Evolutionary conservation across 2,113 vertebrate genomes (phyloP).

Genomic region (Prochilodus magdalenae): DNA sequence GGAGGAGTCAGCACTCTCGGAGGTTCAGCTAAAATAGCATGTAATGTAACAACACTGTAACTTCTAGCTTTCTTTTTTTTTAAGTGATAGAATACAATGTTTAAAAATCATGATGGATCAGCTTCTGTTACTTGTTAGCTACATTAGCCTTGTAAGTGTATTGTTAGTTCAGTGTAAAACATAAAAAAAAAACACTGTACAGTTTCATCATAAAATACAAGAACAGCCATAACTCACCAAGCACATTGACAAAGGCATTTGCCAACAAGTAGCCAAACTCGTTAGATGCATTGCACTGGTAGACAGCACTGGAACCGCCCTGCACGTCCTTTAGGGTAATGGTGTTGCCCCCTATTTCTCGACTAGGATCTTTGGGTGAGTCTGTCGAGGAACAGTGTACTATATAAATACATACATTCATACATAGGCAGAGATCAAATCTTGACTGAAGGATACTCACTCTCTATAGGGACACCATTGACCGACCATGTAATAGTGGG

Average conservation of each 20-base stretch:
- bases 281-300: slow-evolving; percentile 96
- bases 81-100: too few species aligned
- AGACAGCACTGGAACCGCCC: slow-evolving; percentile 90
- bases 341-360: slow-evolving; percentile 87
- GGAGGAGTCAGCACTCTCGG: slow-evolving; percentile 88
- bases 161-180: background rate
- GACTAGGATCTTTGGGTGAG: slow-evolving; percentile 83
- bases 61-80: too few species aligned
- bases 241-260: slow-evolving; percentile 94
- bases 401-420: slow-evolving; percentile 2
- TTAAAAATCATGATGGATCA: too few species aligned
- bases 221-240: slow-evolving; percentile 81
- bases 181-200: background rate
- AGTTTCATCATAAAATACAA: background rate
- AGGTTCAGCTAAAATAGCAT: slow-evolving; percentile 82
- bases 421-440: background rate
- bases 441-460: slow-evolving; percentile 74
- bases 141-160: background rate
- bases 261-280: slow-evolving; percentile 93
- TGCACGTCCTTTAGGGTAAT: slow-evolving; percentile 90
- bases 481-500: slow-evolving; percentile 89
- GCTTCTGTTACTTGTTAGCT: background rate
- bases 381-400: slow-evolving; percentile 72
- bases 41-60: background rate
- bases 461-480: slow-evolving; percentile 88